Conservation (phyloP, 23 tunicate genomes). For the Diplosoma virens region DNA sequence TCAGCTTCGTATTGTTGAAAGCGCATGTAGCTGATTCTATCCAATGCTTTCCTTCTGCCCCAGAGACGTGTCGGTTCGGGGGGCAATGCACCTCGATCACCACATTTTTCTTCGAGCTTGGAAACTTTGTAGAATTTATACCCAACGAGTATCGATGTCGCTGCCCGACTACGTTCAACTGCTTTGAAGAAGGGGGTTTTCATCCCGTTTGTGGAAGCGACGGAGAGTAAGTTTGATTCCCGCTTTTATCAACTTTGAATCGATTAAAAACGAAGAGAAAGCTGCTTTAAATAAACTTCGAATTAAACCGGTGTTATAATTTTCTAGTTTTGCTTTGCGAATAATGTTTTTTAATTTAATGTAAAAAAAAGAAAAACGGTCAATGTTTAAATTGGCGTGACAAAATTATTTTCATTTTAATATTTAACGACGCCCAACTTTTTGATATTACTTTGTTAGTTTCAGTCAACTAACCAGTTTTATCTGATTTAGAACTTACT, state of each 20-base stretch:
- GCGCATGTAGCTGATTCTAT: too few species aligned
- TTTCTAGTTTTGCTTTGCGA: background rate
- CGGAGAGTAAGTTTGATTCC: background rate
- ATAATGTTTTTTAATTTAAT: background rate
- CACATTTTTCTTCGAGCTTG: background rate
- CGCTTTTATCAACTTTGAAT: background rate
- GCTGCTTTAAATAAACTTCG: background rate
- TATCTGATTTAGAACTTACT: background rate
- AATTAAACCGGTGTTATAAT: background rate
- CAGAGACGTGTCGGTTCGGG: conserved; percentile 65
- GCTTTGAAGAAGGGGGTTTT: background rate
- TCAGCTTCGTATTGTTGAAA: too few species aligned
- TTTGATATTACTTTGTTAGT: too few species aligned
- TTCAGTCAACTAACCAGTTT: too few species aligned
- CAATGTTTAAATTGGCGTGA: too few species aligned
- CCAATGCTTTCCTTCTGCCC: too few species aligned
- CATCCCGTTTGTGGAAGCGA: background rate
- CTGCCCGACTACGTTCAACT: background rate
- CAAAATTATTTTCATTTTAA: too few species aligned
- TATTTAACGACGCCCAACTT: too few species aligned
- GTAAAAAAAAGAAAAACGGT: background rate
- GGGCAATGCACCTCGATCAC: conserved; percentile 37
- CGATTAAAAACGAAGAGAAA: background rate
- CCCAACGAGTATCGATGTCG: background rate
- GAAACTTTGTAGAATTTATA: background rate